Conservation (phyloP, 2,797 vertebrate species). For the Luscinia megarhynchos region DNA sequence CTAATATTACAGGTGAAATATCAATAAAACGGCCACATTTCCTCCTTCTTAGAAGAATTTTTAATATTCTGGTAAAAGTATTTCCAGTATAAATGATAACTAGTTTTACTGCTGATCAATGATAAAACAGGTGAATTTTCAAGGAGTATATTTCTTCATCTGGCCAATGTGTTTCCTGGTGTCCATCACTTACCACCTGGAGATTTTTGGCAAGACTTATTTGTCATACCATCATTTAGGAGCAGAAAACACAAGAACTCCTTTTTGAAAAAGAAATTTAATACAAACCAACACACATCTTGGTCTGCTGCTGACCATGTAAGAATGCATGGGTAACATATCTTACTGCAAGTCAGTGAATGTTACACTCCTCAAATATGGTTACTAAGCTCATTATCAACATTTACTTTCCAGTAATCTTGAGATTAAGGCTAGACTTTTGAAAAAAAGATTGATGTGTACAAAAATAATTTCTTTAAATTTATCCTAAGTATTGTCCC, state of each 20-base stretch:
- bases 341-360: background rate
- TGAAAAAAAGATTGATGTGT: background rate
- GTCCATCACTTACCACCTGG: constrained; percentile 16
- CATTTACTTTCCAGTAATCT: background rate
- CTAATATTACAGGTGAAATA: background rate
- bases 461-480: background rate
- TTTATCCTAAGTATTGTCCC: background rate
- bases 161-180: background rate
- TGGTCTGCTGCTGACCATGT: background rate
- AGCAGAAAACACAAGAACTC: background rate
- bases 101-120: background rate
- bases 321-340: background rate
- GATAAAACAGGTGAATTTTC: constrained; percentile 16
- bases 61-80: background rate
- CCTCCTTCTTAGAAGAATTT: background rate
- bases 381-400: background rate
- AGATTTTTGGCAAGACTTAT: constrained; percentile 9
- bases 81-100: background rate
- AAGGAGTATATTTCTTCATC: background rate
- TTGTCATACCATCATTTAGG: constrained; percentile 14
- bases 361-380: background rate
- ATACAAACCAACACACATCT: background rate
- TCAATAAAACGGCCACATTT: constrained; percentile 8
- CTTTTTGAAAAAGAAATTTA: constrained; percentile 7
- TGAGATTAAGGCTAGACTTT: background rate